Evolutionary conservation across 2,888 invertebrate genomes (phyloP), one percentile per base, ranked within the genome.

Genomic region (Flexamia atlantica): DNA sequence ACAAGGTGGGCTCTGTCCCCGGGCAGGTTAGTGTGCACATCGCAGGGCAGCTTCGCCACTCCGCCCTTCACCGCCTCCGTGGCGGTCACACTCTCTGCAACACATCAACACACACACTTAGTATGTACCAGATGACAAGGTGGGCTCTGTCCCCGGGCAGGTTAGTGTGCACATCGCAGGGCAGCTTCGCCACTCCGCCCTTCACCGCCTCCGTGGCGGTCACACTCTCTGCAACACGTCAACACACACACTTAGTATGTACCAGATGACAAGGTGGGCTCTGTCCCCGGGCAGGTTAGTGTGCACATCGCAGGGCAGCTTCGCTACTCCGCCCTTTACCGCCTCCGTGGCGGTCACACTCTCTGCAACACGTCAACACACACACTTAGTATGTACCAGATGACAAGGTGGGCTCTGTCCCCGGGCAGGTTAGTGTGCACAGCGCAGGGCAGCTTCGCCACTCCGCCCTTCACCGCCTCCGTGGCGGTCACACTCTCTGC

Each of bases 121-220:
- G n/a, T n/a, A n/a, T 95, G 92, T 95, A 96, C 97, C 97, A 97
- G 89, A 96, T 94, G 89, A 96, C 95, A 84, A 96, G 92, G 74
- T 93, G 94, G 87, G 96, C 94, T 88, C 94, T 94, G 90, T 96
- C 96, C 80, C 94, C 94, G 0, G 92, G 90, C 17, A 94, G 92
- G 2, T 94, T 93, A 0, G 95, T 94, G 84, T 94, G 93, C 87
- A 96, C 93, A 91, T 95, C 95, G 91, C 97, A 97, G 0, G 96
- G 95, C 85, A 97, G 91, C 88, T 94, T 94, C 84, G 95, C 95
- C 81, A 93, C 93, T 79, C 95, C 94, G 12, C 95, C 95, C 83
- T 95, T 94, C 53, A 96, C 95, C 64, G 95, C 94, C 89, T 94
- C 94, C 3, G 94, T 91, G 81, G 94, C 83, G 10, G 84, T 82